Percentiles rank a stretch among this genome's conserved stretches.
phyloP scores from a whole-genome alignment of 2,888 invertebrate species.

The Trichopria drosophilae region DNA sequence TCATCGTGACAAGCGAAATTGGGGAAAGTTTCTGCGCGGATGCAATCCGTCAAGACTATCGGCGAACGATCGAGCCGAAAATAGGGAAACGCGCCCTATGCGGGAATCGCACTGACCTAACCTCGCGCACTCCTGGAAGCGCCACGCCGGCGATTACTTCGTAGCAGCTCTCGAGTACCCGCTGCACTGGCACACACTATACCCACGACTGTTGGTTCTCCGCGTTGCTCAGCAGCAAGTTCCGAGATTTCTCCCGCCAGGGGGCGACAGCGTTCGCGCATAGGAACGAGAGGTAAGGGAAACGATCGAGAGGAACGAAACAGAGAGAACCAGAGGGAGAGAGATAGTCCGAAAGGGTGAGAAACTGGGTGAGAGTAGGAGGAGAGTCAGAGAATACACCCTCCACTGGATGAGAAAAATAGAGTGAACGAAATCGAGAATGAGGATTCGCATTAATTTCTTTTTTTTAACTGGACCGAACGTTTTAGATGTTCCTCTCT shows the following conservation, averaged over 20 bases:
- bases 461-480: too few relatives aligned
- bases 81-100: constrained; percentile 11
- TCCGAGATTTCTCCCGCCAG: constrained; percentile 13
- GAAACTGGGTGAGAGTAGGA: neutral
- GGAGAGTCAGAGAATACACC: neutral
- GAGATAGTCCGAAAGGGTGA: neutral
- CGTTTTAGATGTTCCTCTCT: too few relatives aligned
- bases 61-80: constrained; percentile 7
- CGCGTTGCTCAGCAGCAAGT: too few relatives aligned
- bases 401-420: too few relatives aligned
- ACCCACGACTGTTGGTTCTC: constrained; percentile 54
- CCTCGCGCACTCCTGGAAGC: constrained; percentile 46
- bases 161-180: constrained; percentile 45
- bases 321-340: neutral
- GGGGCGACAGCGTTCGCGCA: constrained; percentile 18
- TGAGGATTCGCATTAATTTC: too few relatives aligned
- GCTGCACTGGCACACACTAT: constrained; percentile 56
- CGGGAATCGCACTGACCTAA: constrained; percentile 47
- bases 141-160: constrained; percentile 38
- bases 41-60: constrained; percentile 2
- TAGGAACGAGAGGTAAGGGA: neutral
- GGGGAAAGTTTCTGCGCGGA: neutral
- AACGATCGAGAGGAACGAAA: neutral
- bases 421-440: too few relatives aligned
- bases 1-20: constrained; percentile 1